phyloP scores from a whole-genome alignment of 37 sponge, comb jelly and placozoan species.

The Aplysina aerophoba region DNA sequence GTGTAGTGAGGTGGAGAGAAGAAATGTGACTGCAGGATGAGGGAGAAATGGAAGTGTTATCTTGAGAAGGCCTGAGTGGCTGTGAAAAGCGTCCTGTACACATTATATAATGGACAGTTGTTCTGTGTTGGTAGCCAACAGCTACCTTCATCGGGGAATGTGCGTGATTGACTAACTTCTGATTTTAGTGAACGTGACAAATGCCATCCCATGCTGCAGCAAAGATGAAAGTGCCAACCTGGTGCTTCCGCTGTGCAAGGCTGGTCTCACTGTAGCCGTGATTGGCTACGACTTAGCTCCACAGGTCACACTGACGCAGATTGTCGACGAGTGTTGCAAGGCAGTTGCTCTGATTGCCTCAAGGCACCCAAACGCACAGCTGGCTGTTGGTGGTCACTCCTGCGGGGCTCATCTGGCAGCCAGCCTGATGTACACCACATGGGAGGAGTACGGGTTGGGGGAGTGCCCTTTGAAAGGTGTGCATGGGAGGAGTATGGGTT shows the following conservation, averaged over 20 bases:
- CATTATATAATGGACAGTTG: too few species aligned
- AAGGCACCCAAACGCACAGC: constrained; percentile 28
- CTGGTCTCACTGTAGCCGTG: constrained; percentile 8
- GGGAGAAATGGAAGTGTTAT: too few species aligned
- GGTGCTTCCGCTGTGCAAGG: not conserved
- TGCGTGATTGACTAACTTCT: too few species aligned
- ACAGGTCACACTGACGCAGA: constrained; percentile 36
- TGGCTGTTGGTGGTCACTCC: constrained; percentile 6
- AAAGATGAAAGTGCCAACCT: not conserved
- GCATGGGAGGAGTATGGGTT: too few species aligned
- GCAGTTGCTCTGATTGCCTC: constrained; percentile 27
- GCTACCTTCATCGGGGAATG: too few species aligned
- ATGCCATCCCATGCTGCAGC: not conserved
- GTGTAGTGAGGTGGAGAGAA: too few species aligned
- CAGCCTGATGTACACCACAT: not conserved
- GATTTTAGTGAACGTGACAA: too few species aligned
- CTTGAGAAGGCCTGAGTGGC: too few species aligned
- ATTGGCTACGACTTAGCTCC: constrained; percentile 28
- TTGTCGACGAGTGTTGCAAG: constrained; percentile 56
- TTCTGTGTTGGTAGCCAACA: not conserved
- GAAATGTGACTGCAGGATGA: too few species aligned
- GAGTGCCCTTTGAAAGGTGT: constrained; percentile 21
- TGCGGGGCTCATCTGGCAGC: constrained; percentile 19
- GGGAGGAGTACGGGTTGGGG: constrained; percentile 16
- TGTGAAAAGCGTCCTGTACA: too few species aligned